phyloP scores from a whole-genome alignment of 2,113 vertebrate species.

The Macrotus californicus region DNA sequence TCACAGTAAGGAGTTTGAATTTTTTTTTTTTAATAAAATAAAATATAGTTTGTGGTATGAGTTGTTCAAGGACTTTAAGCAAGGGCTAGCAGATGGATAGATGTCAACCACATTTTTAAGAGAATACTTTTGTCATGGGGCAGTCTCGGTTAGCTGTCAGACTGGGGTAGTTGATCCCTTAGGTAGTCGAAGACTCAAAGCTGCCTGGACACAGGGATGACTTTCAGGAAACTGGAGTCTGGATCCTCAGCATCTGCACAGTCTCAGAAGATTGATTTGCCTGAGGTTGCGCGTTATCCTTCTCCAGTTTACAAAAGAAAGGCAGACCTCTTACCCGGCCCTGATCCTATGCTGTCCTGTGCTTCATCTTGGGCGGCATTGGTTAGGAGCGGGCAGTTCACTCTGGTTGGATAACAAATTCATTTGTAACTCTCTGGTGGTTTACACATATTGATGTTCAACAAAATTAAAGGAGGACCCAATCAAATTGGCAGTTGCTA shows the following conservation, averaged over 20 bases:
- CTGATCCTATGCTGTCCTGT: rapidly evolving
- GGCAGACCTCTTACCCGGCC: background rate
- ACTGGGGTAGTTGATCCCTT: background rate
- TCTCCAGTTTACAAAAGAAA: background rate
- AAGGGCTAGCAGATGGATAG: background rate
- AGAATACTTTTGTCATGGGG: background rate
- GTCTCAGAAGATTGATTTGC: background rate
- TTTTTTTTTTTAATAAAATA: background rate
- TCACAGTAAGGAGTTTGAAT: background rate
- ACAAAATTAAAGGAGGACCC: background rate
- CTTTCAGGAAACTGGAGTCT: background rate
- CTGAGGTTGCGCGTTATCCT: background rate
- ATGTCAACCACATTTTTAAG: background rate
- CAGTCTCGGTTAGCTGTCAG: background rate
- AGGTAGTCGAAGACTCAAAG: background rate
- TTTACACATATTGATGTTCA: background rate
- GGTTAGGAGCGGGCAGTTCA: background rate
- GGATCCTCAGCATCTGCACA: background rate
- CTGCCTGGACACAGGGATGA: background rate
- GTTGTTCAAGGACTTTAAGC: background rate
- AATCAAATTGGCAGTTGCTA: background rate
- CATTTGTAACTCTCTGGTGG: background rate
- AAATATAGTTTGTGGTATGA: background rate
- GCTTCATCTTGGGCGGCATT: background rate
- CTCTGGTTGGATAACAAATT: background rate